Conservation (phyloP, 35 echinoderm and acorn worm species). For the Apostichopus parvimensis region DNA sequence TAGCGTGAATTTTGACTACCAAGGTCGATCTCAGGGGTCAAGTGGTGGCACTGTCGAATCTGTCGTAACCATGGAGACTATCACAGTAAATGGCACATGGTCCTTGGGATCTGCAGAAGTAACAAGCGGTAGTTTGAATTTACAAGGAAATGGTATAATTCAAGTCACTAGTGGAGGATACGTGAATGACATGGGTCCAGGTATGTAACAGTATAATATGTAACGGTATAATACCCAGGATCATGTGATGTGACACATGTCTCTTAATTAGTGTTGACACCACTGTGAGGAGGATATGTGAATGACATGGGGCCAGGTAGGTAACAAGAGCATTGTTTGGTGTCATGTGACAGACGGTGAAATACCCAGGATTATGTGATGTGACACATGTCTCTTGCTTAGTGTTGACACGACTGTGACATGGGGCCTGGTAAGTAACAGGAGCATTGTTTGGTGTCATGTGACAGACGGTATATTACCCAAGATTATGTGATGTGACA, state of each 20-base stretch:
- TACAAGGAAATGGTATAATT: slow-evolving; percentile 37
- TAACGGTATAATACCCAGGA: no score
- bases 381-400: no score
- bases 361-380: no score
- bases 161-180: slow-evolving; percentile 61
- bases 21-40: slow-evolving; percentile 35
- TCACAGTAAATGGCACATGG: slow-evolving; percentile 58
- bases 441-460: no score
- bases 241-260: no score
- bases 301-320: no score
- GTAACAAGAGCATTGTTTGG: no score
- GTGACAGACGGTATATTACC: no score
- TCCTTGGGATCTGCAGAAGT: slow-evolving; percentile 56
- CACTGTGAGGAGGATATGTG: no score
- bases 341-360: neutral
- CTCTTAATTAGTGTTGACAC: no score
- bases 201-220: neutral
- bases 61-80: slow-evolving; percentile 1
- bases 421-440: slow-evolving; percentile 66
- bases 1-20: slow-evolving; percentile 46
- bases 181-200: slow-evolving; percentile 62
- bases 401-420: no score
- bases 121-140: slow-evolving; percentile 12
- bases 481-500: no score
- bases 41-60: slow-evolving; percentile 52